Evolutionary conservation across 2,888 invertebrate species (phyloP).

Genomic region (Ferrisia virgata): DNA sequence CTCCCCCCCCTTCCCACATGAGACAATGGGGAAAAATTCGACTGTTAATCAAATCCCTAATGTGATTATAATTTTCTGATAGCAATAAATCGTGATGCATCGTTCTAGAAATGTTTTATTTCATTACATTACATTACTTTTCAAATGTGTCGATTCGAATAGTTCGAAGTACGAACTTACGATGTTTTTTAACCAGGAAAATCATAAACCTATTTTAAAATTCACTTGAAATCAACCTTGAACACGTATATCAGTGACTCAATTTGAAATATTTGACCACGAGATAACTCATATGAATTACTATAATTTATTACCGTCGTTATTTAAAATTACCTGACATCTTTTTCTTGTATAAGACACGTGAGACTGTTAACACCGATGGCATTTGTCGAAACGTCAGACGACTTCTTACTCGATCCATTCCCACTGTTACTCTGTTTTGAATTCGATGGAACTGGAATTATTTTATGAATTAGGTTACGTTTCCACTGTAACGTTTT

Average conservation of each 20-base stretch:
- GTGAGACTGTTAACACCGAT: constrained; percentile 58
- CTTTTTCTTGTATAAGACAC: constrained; percentile 80
- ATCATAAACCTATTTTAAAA: neutral
- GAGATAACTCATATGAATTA: constrained; percentile 48
- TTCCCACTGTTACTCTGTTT: constrained; percentile 15
- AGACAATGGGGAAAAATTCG: no score
- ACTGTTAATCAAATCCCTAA: no score
- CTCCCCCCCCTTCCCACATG: no score
- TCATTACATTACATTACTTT: no score
- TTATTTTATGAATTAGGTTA: constrained; percentile 76
- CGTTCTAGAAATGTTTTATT: no score
- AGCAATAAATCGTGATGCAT: no score
- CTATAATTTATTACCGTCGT: neutral
- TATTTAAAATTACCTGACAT: constrained; percentile 60
- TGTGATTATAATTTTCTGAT: no score
- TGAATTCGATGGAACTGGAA: constrained; percentile 53
- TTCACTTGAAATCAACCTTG: constrained; percentile 31
- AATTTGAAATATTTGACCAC: neutral
- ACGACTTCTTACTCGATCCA: neutral
- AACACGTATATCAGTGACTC: constrained; percentile 36
- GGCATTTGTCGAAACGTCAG: neutral
- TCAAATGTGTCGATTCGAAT: no score
- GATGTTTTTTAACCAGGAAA: constrained; percentile 12
- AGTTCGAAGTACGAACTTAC: no score
- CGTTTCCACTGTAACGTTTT: constrained; percentile 77